Conservation (phyloP, 2,113 vertebrate genomes). For the Thinocorus orbignyianus region DNA sequence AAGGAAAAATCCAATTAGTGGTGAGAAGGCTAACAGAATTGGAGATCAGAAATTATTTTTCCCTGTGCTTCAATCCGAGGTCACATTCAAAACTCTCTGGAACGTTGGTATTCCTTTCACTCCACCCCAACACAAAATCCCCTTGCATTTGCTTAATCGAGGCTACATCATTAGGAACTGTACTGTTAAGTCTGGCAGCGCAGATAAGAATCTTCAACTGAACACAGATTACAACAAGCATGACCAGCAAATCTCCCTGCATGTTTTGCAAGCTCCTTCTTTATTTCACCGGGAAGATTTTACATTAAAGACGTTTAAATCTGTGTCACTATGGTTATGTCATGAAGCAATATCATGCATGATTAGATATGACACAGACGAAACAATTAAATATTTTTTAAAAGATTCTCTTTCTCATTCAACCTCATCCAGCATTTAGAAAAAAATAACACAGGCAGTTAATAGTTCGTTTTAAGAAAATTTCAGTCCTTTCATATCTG, state of each 20-base stretch:
- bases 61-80: background rate
- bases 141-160: background rate
- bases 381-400: conserved; percentile 41
- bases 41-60: conserved; percentile 45
- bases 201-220: conserved; percentile 44
- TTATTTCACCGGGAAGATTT: conserved; percentile 46
- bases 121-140: conserved; percentile 12
- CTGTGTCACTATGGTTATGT: conserved; percentile 61
- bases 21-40: conserved; percentile 32
- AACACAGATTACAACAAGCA: conserved; percentile 48
- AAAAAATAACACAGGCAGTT: background rate
- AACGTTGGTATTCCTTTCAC: background rate
- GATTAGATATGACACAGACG: conserved; percentile 21
- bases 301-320: conserved; percentile 40
- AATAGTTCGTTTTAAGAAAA: conserved; percentile 14
- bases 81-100: conserved; percentile 7
- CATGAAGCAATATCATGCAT: conserved; percentile 49
- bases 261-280: conserved; percentile 29
- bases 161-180: conserved; percentile 5
- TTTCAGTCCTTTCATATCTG: background rate
- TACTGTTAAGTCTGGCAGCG: conserved; percentile 27
- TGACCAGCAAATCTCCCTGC: conserved; percentile 34
- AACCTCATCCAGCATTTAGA: background rate
- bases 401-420: conserved; percentile 13
- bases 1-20: conserved; percentile 20